These are phyloP conservation scores for silkworm (Bombyx mori) DNA, from an alignment of 1,140 invertebrate genomes.

Conservation along the genomic window DNA sequence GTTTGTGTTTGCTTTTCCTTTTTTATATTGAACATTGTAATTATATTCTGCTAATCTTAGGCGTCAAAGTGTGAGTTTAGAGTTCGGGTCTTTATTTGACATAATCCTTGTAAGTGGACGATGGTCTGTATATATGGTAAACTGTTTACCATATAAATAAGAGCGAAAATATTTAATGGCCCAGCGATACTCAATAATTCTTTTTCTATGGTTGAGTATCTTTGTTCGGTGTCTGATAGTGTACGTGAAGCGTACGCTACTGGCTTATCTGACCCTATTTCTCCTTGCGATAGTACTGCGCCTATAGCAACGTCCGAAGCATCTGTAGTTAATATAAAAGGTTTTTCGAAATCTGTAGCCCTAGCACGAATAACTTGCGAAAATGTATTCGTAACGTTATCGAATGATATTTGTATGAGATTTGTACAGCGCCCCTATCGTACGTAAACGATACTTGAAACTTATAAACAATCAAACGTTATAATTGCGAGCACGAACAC, in stretches of 20 bases:
- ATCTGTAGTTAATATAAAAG: no score
- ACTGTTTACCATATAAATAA: conserved; percentile 5
- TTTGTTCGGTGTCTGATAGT: conserved; percentile 10
- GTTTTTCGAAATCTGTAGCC: no score
- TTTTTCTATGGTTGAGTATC: conserved; percentile 7
- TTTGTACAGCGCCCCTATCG: no score
- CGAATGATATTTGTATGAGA: no score
- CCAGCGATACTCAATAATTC: conserved; percentile 1
- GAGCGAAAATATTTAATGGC: not conserved
- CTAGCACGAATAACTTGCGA: no score
- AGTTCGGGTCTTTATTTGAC: conserved; percentile 11
- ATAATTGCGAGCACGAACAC: no score
- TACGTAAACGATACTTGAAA: no score
- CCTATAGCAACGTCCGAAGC: no score
- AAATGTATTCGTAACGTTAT: no score
- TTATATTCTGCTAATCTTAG: conserved; percentile 16
- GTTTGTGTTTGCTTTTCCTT: conserved; percentile 6
- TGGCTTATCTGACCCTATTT: conserved; percentile 7
- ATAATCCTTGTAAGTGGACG: conserved; percentile 8
- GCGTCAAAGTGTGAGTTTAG: conserved; percentile 12
- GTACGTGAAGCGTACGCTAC: conserved; percentile 9
- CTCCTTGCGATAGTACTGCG: not conserved
- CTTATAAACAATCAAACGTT: no score
- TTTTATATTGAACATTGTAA: conserved; percentile 14
- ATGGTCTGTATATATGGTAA: conserved; percentile 5